A percentile compares a stretch with the other conserved stretches of the same genome.
Conservation (phyloP, 1,140 invertebrate species). For the Daktulosphaira vitifoliae region DNA sequence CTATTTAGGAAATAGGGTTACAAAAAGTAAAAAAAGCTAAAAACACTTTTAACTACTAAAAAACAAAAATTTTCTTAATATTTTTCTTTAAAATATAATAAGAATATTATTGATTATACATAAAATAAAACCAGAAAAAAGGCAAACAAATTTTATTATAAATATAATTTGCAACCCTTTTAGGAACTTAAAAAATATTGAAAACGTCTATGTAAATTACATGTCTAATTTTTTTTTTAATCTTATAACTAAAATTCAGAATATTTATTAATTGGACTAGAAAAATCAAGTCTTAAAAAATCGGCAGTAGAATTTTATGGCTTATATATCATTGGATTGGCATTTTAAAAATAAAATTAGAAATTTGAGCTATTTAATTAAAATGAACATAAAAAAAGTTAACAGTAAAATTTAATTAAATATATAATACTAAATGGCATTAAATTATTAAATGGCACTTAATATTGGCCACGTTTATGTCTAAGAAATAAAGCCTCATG, state of each 20-base stretch:
- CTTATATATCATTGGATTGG: neutral
- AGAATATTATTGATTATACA: no score
- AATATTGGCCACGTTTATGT: constrained; percentile 2
- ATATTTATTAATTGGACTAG: constrained; percentile 20
- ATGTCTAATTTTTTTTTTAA: constrained; percentile 18
- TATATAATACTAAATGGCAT: neutral
- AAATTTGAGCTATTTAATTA: no score
- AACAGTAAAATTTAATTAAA: neutral
- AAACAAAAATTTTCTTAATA: no score
- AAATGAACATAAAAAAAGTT: no score
- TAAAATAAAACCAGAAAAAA: no score
- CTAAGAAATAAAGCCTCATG: constrained; percentile 51
- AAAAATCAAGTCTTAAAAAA: constrained; percentile 26
- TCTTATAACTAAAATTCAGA: constrained; percentile 7
- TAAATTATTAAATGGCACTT: neutral
- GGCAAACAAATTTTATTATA: no score
- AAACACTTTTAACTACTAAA: no score
- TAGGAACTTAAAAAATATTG: constrained; percentile 21
- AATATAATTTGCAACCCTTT: constrained; percentile 16
- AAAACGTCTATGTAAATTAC: neutral
- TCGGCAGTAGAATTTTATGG: neutral
- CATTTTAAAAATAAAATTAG: no score
- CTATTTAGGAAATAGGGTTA: no score
- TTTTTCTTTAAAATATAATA: no score
- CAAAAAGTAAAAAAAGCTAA: no score